Conservation (phyloP, 2,888 invertebrate genomes). For the Amphipyra tragopoginis region DNA sequence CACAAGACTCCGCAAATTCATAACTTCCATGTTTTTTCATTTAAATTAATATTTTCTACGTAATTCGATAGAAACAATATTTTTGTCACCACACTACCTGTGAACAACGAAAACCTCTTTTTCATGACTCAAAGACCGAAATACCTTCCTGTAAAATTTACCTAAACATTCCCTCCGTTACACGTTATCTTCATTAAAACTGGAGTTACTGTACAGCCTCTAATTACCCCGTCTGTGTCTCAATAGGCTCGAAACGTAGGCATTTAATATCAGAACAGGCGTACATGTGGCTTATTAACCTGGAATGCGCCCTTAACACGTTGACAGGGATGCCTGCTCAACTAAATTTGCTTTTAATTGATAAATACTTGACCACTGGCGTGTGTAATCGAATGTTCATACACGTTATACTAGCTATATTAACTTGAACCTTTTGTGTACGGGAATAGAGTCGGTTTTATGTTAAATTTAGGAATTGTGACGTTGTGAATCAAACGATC, state of each 20-base stretch:
- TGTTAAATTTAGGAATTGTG: slow-evolving; percentile 1
- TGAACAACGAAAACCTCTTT: too few relatives aligned
- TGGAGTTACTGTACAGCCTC: slow-evolving; percentile 42
- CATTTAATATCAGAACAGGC: slow-evolving; percentile 57
- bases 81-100: too few relatives aligned
- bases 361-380: slow-evolving; percentile 86
- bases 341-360: slow-evolving; percentile 86
- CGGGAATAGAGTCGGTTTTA: slow-evolving; percentile 44
- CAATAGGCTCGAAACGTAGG: slow-evolving; percentile 39
- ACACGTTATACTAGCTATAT: slow-evolving; percentile 58
- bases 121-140: neutral
- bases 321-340: slow-evolving; percentile 78
- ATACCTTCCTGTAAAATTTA: slow-evolving; percentile 10
- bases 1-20: too few relatives aligned
- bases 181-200: slow-evolving; percentile 24
- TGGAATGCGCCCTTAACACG: slow-evolving; percentile 74
- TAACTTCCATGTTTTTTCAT: too few relatives aligned
- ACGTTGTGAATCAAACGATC: slow-evolving; percentile 32
- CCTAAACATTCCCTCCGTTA: slow-evolving; percentile 19
- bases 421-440: slow-evolving; percentile 25
- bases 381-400: slow-evolving; percentile 88
- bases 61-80: too few relatives aligned
- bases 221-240: slow-evolving; percentile 28
- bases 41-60: too few relatives aligned
- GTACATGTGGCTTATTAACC: slow-evolving; percentile 66